phyloP scores from a whole-genome alignment of 2,113 vertebrate species.

The Corythoichthys haematopterus region DNA sequence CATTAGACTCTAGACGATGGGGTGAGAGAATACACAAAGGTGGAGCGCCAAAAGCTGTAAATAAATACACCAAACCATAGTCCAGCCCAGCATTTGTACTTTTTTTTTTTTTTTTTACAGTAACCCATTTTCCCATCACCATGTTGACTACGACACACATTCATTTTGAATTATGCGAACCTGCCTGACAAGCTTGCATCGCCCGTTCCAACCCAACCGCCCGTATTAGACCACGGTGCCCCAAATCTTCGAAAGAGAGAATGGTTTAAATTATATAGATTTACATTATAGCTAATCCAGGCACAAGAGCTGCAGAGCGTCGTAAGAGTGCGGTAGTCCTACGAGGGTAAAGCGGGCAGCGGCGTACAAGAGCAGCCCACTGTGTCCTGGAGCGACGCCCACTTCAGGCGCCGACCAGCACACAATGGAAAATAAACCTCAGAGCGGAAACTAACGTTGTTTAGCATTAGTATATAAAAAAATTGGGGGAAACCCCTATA shows the following conservation, averaged over 20 bases:
- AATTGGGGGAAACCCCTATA: neutral
- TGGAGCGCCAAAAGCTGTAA: neutral
- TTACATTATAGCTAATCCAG: neutral
- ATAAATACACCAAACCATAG: neutral
- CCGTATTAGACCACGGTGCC: neutral
- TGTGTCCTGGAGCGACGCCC: conserved; percentile 73
- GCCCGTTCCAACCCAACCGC: conserved; percentile 59
- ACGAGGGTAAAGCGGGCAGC: conserved; percentile 62
- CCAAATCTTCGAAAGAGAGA: neutral
- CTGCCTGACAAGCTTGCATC: conserved; percentile 23
- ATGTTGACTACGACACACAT: conserved; percentile 7
- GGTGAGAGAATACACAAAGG: neutral
- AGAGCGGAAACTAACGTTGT: conserved; percentile 16
- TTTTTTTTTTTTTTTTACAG: neutral
- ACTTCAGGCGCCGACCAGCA: conserved; percentile 66
- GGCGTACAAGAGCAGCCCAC: conserved; percentile 53
- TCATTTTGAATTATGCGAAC: conserved; percentile 25
- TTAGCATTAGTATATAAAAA: conserved; percentile 3
- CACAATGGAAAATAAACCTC: conserved; percentile 62
- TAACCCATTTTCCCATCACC: conserved; percentile 17
- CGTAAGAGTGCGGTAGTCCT: conserved; percentile 50
- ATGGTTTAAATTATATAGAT: neutral
- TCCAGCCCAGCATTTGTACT: conserved; percentile 1
- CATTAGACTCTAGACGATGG: neutral
- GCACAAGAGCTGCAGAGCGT: conserved; percentile 24